Percentiles rank a stretch among this genome's conserved stretches.
Conservation (phyloP, 2,888 invertebrate genomes). For the Scaptomyza parva region DNA sequence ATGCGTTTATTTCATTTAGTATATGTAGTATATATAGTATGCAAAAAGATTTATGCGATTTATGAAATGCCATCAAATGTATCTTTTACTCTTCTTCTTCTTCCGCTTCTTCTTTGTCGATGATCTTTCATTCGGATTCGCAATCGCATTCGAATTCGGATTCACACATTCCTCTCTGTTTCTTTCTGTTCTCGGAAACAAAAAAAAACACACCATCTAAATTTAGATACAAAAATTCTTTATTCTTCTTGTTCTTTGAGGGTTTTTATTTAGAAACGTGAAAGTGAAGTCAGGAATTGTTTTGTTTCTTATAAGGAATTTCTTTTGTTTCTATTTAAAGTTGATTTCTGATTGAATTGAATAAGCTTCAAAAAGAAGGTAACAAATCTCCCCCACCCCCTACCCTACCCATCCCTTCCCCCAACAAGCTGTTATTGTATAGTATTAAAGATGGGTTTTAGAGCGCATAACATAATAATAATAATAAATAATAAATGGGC, state of each 20-base stretch:
- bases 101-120: background rate
- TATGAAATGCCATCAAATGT: constrained; percentile 34
- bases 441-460: background rate
- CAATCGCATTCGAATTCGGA: no score
- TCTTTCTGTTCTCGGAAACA: constrained; percentile 10
- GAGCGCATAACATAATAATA: background rate
- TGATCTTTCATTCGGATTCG: background rate
- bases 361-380: no score
- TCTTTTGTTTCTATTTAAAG: background rate
- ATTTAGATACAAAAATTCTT: constrained; percentile 15
- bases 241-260: background rate
- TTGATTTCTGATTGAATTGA: no score
- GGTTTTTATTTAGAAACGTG: background rate
- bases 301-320: background rate
- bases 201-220: background rate
- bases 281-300: background rate
- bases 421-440: no score
- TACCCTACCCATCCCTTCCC: no score
- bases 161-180: constrained; percentile 12
- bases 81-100: constrained; percentile 14
- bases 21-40: constrained; percentile 22
- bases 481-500: background rate
- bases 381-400: no score
- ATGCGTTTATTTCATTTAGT: no score
- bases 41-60: constrained; percentile 50